Evolutionary conservation across 2,888 invertebrate species (phyloP), one percentile per base, ranked within the genome.

Genomic region (Meta bourneti): DNA sequence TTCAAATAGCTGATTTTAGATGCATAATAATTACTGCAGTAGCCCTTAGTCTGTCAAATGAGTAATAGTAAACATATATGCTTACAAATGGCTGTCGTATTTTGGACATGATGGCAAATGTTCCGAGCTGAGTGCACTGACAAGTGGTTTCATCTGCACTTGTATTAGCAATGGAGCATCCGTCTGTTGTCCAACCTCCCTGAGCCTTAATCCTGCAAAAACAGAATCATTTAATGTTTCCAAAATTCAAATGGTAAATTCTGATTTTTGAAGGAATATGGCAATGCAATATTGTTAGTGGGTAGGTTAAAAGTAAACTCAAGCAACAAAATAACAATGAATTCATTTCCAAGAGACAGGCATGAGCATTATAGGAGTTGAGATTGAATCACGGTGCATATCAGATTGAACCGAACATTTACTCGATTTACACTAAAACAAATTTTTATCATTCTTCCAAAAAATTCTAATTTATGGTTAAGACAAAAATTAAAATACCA

Each of bases 111-210:
- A 93, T 86, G 19, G 93, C 93, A 79, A 78, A 93, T 0, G 90
- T 90, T 13, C 93, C 93, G 16, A 86, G 51, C 81, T 89, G 82
- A 0, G 85, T 78, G 77, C 93, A 93, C 16, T 92, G 72, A 51
- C 93, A 93, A 7, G 86, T 91, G 11, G 93, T 92, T 74, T 93
- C 90, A 20, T 93, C 93, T 51, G 91, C 93, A 16, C 81, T 90
- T 6, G 93, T 85, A 11, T 92, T 89, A 19, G 80, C 87, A 11
- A 93, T 34, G n/a, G 91, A 86, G 69, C 93, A 93, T 6, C 85
- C 93, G 16, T 89, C 91, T 4, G 90, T 71, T 1, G 89, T 81
- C 93, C 93, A 93, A 9, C 91, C 89, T 6, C 93, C 93, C 54
- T 84, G 80, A 0, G 8, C 51, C n/a, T 80, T 84, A 71, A 48